Evolutionary conservation across 2,113 vertebrate species (phyloP).

Genomic region (Pollachius pollachius): DNA sequence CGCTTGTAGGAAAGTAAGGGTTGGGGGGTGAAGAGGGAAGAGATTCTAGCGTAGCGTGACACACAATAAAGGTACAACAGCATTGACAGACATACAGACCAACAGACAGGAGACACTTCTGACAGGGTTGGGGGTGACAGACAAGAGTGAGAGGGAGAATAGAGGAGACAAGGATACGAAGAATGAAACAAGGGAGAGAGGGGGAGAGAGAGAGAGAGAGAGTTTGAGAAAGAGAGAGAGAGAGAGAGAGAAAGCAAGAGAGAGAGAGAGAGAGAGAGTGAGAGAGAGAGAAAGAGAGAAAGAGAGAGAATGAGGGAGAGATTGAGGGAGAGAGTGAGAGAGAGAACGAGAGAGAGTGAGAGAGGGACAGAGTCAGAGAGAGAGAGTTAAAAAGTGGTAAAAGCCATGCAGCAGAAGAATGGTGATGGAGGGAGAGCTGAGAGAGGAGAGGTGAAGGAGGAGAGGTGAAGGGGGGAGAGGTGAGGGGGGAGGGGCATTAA

Average conservation of each 20-base stretch:
- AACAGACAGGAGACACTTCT: constrained; percentile 63
- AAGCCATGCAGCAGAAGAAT: constrained; percentile 49
- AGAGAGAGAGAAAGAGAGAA: constrained; percentile 1
- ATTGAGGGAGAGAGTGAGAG: constrained; percentile 40
- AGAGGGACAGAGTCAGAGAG: constrained; percentile 62
- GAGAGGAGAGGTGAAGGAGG: background rate
- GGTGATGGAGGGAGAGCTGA: constrained; percentile 18
- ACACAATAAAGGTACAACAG: constrained; percentile 63
- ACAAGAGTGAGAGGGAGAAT: constrained; percentile 31
- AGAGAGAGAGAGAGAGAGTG: background rate
- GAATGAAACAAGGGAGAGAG: constrained; percentile 29
- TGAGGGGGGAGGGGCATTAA: constrained; percentile 23
- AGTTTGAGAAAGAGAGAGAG: constrained; percentile 48
- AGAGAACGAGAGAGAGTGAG: no score
- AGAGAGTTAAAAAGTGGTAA: background rate
- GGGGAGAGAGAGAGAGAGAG: constrained; percentile 47
- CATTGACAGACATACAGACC: constrained; percentile 42
- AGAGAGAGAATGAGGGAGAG: constrained; percentile 16
- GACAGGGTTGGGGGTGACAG: constrained; percentile 72
- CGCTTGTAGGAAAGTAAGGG: constrained; percentile 66
- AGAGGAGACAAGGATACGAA: background rate
- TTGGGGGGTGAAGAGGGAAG: constrained; percentile 59
- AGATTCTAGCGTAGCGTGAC: constrained; percentile 65
- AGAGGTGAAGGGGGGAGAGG: constrained; percentile 29
- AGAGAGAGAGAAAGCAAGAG: constrained; percentile 27